Evolutionary conservation across 2,888 invertebrate species (phyloP).

Genomic region (Cheilosia urbana): DNA sequence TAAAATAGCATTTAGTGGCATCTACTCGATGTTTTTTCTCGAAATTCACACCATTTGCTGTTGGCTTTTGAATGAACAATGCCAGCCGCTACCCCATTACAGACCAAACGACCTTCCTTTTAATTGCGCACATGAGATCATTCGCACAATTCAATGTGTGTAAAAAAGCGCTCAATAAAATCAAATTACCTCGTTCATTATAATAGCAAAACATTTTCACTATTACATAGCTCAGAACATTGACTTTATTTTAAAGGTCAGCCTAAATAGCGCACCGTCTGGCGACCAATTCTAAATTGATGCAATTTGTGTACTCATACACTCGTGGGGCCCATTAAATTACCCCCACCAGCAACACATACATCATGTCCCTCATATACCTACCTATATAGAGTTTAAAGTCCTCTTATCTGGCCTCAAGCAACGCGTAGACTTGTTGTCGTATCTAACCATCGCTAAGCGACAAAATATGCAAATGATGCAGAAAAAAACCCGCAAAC

Average conservation of each 20-base stretch:
- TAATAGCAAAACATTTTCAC: slow-evolving; percentile 9
- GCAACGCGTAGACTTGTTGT: slow-evolving; percentile 7
- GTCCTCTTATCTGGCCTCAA: slow-evolving; percentile 43
- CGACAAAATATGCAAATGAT: slow-evolving; percentile 49
- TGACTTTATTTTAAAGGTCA: slow-evolving; percentile 47
- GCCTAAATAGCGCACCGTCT: slow-evolving; percentile 35
- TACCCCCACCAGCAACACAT: slow-evolving; percentile 4
- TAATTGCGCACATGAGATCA: slow-evolving; percentile 15
- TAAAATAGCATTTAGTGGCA: too few species aligned
- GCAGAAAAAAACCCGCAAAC: slow-evolving; percentile 1
- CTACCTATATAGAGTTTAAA: slow-evolving; percentile 30
- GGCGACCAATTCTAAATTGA: slow-evolving; percentile 27
- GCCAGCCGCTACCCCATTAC: background rate
- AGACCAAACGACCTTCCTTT: slow-evolving; percentile 3
- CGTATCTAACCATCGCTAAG: background rate
- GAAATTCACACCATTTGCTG: background rate
- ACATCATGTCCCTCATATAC: background rate
- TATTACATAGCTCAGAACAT: slow-evolving; percentile 22
- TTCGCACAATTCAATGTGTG: slow-evolving; percentile 6
- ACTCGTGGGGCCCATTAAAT: slow-evolving; percentile 1
- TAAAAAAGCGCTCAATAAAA: slow-evolving; percentile 30
- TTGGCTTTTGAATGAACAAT: background rate
- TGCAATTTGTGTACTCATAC: slow-evolving; percentile 26
- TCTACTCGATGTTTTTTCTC: background rate
- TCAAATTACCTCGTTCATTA: slow-evolving; percentile 28